These are phyloP conservation scores for Globicephala melas DNA, from an alignment of 2,113 vertebrate genomes.

Conservation along the genomic window DNA sequence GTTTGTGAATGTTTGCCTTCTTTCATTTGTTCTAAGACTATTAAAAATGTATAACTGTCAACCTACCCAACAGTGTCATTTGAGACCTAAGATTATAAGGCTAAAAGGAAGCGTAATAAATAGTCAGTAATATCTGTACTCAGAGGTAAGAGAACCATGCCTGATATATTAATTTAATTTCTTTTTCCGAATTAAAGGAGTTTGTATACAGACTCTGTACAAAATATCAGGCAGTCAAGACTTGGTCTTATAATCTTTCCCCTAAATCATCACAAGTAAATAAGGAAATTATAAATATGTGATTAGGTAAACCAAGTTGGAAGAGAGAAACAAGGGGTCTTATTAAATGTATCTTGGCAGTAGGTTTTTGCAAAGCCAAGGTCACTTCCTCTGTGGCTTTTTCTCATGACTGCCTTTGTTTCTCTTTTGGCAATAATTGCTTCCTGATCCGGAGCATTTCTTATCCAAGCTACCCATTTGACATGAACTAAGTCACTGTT, in stretches of 20 bases:
- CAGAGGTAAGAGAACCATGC: not conserved
- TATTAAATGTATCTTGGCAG: not conserved
- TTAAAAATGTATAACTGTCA: conserved; percentile 8
- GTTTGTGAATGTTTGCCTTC: not conserved
- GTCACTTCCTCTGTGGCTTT: not conserved
- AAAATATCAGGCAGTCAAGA: not conserved
- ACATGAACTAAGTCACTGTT: not conserved
- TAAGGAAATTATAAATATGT: not conserved
- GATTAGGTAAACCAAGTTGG: not conserved
- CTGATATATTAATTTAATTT: conserved; percentile 25
- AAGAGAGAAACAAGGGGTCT: not conserved
- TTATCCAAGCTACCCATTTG: not conserved
- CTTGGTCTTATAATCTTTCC: not conserved
- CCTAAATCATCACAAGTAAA: not conserved
- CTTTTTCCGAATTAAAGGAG: not conserved
- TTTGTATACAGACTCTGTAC: not conserved
- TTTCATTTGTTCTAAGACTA: not conserved
- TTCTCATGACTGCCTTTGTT: not conserved
- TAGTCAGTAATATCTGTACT: not conserved
- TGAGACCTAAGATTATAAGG: not conserved
- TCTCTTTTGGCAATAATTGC: not conserved
- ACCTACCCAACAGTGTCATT: not conserved
- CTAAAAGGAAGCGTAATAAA: not conserved
- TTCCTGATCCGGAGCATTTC: not conserved
- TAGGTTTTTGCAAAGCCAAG: not conserved